Percentiles rank a stretch among this genome's conserved stretches.
These are phyloP conservation scores for Tridacna gigas DNA, from an alignment of 2,888 invertebrate genomes.

Conservation along the genomic window DNA sequence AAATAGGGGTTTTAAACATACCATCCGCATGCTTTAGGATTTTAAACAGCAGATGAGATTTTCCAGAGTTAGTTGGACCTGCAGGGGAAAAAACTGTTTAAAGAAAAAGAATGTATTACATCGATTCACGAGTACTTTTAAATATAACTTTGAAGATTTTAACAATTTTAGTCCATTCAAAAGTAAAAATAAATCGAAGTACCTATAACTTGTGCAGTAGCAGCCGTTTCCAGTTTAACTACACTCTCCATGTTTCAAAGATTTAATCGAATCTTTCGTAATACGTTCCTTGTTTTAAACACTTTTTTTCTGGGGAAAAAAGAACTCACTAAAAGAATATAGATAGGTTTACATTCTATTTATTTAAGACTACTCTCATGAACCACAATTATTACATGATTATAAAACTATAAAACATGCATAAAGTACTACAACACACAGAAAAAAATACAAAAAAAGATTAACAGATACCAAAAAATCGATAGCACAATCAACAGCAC, in stretches of 20 bases:
- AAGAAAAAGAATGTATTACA: neutral
- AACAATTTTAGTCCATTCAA: neutral
- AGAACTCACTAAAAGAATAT: too few species aligned
- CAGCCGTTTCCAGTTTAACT: constrained; percentile 10
- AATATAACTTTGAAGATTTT: neutral
- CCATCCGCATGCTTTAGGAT: constrained; percentile 17
- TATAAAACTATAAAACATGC: too few species aligned
- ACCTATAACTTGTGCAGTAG: constrained; percentile 17
- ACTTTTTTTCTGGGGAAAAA: too few species aligned
- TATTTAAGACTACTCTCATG: too few species aligned
- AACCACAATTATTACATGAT: too few species aligned
- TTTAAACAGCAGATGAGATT: constrained; percentile 20
- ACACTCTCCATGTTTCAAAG: constrained; percentile 17
- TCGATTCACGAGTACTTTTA: neutral
- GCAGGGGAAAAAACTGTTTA: neutral
- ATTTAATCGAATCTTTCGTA: neutral
- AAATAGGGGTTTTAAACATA: constrained; percentile 22
- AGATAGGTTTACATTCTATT: too few species aligned
- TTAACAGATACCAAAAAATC: too few species aligned
- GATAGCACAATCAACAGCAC: too few species aligned
- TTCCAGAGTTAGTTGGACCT: constrained; percentile 29
- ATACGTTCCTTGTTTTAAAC: too few species aligned
- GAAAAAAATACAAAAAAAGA: too few species aligned
- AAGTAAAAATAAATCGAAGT: neutral
- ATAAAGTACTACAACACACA: too few species aligned